These are phyloP conservation scores for Scaptomyza polygonia DNA, from an alignment of 2,888 invertebrate species.

Conservation along the genomic window DNA sequence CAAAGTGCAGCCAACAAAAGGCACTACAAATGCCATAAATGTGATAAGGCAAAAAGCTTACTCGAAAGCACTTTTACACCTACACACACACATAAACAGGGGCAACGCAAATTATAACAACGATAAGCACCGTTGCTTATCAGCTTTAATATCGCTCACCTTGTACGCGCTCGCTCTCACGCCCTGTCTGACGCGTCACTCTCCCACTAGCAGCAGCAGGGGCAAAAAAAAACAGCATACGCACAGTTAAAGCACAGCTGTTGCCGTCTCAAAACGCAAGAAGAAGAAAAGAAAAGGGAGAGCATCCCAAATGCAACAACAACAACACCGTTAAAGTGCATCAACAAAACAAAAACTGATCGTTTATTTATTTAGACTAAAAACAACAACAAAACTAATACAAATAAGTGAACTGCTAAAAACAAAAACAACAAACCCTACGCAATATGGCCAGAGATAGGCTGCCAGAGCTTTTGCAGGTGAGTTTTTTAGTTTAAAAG, in stretches of 20 bases:
- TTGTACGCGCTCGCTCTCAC: conserved; percentile 4
- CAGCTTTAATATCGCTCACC: conserved; percentile 51
- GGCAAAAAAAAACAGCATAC: conserved; percentile 19
- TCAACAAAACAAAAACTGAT: neutral
- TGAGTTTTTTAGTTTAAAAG: conserved; percentile 51
- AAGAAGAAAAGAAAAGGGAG: conserved; percentile 17
- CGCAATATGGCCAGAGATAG: conserved; percentile 82
- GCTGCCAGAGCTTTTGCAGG: conserved; percentile 83
- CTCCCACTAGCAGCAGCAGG: conserved; percentile 14
- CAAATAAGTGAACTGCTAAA: conserved; percentile 16
- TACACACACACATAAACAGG: conserved; percentile 16
- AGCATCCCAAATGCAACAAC: conserved; percentile 4
- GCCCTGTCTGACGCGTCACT: conserved; percentile 6
- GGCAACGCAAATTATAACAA: conserved; percentile 16
- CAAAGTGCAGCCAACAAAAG: conserved; percentile 13
- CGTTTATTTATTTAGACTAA: conserved; percentile 14
- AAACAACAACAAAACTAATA: conserved; percentile 16
- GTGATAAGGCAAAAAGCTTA: conserved; percentile 28
- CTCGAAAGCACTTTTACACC: neutral
- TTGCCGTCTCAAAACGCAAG: conserved; percentile 36
- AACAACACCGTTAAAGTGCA: conserved; percentile 19
- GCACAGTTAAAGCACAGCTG: conserved; percentile 72
- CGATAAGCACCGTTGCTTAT: conserved; percentile 61
- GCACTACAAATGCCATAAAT: conserved; percentile 11
- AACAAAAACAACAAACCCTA: conserved; percentile 15